Conservation (phyloP, 2,113 vertebrate genomes). For the Climacteris rufus region DNA sequence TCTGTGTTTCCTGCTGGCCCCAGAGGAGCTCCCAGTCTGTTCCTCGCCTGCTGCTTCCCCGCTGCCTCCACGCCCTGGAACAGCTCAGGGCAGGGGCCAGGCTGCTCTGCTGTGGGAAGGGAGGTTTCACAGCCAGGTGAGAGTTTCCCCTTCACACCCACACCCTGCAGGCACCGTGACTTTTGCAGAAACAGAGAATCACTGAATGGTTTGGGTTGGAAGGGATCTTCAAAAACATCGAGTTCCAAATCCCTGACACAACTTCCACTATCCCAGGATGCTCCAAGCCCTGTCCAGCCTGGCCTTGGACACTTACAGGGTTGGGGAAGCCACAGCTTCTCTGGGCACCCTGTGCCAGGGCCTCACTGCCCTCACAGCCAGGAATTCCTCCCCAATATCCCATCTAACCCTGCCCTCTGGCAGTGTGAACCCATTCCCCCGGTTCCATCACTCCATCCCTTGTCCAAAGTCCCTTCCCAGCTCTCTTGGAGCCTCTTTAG, state of each 20-base stretch:
- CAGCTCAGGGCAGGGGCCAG: not conserved
- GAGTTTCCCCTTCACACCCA: fast-evolving
- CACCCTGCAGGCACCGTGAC: not conserved
- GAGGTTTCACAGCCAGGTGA: not conserved
- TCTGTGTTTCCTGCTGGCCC: not conserved
- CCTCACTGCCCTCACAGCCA: fast-evolving
- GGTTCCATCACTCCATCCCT: not conserved
- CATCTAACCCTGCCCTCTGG: not conserved
- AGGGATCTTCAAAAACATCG: not conserved
- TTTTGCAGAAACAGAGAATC: not conserved
- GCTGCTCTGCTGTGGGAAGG: not conserved
- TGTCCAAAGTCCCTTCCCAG: not conserved
- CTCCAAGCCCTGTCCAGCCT: not conserved
- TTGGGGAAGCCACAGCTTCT: not conserved
- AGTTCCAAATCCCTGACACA: not conserved
- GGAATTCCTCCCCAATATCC: not conserved
- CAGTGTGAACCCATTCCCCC: not conserved
- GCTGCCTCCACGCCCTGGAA: fast-evolving
- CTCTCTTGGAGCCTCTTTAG: not conserved
- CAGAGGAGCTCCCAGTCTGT: not conserved
- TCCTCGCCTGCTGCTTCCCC: not conserved
- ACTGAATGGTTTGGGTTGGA: not conserved
- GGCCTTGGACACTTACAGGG: not conserved
- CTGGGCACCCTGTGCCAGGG: not conserved
- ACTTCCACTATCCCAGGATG: fast-evolving